Percentiles rank a stretch among this genome's conserved stretches.
phyloP scores from a whole-genome alignment of 2,797 vertebrate species.

The Urosaurus nigricauda region DNA sequence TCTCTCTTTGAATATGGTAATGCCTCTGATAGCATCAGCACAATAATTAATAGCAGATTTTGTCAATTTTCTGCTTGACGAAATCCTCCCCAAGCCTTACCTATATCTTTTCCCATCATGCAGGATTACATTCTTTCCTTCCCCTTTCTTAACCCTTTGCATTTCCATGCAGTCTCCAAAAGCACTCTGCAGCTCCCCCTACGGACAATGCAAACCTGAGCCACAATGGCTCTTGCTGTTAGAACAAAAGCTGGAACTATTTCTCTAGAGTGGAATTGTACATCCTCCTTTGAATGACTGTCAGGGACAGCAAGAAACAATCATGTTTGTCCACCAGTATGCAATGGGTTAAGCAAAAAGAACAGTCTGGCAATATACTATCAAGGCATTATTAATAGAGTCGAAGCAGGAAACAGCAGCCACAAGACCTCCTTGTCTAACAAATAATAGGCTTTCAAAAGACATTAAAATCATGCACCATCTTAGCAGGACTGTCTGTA shows the following conservation, averaged over 20 bases:
- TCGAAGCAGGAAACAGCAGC: conserved; percentile 67
- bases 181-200: conserved; percentile 45
- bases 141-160: conserved; percentile 60
- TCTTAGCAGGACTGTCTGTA: conserved; percentile 67
- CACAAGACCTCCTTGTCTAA: conserved; percentile 65
- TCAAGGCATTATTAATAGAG: conserved; percentile 66
- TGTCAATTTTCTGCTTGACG: conserved; percentile 78
- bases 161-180: conserved; percentile 46
- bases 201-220: conserved; percentile 43
- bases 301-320: conserved; percentile 26
- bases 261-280: conserved; percentile 17
- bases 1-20: conserved; percentile 76
- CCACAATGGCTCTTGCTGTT: conserved; percentile 17
- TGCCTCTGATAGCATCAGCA: conserved; percentile 70
- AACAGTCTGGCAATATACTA: conserved; percentile 57
- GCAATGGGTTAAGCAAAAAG: conserved; percentile 53
- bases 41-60: conserved; percentile 78
- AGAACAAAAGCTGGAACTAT: conserved; percentile 20
- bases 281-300: conserved; percentile 31
- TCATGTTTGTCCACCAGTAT: conserved; percentile 27
- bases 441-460: conserved; percentile 75
- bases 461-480: conserved; percentile 74
- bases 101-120: conserved; percentile 68
- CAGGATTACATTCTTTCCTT: conserved; percentile 58
- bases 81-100: conserved; percentile 69